Base-by-base conservation (phyloP, 2,888 invertebrate species). In the Parasteatoda lunata region DNA sequence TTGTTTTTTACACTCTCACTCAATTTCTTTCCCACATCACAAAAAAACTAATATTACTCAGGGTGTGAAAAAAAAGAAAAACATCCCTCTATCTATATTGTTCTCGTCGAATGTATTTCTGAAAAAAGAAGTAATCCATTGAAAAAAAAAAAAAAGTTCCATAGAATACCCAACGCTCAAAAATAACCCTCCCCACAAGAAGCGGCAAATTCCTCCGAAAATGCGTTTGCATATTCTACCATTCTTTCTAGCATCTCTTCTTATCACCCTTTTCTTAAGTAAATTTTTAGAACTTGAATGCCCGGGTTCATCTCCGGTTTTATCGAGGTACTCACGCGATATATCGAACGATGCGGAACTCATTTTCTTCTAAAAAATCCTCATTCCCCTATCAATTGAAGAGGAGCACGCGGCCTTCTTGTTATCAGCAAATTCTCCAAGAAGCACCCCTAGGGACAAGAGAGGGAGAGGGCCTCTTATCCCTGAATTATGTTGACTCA, bases 401-500 rank as follows among this genome's bases (percentile, higher is more conserved):
- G 59, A 59, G 59, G 59, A 59, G 59, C 59, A 7, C 9, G 59
- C 59, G 59, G 59, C 59, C 77, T 68, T 54, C 73, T 75, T 84
- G 78, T 78, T 84, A 84, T 84, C 83, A 47, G 71, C 72, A 47
- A 70, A 4, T 30, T 68, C 66, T 68, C 65, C 75, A 65, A 54
- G 81, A n/a, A 48, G 69, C 75, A 54, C 75, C 77, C 82, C 59
- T 54, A 54, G 83, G 66, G 82, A 82, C 68, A 72, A 49, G 30
- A 65, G 66, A 70, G 59, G 48, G 15, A 13, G 49, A 15, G 64
- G 79, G 49, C 49, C 75, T 76, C 79, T 85, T 85, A 80, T 80
- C 54, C 70, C 66, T 75, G 85, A 85, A 85, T 85, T 85, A 85
- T 79, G 85, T 78, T 84, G 84, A 78, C 78, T 78, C 78, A 64